A percentile compares a stretch with the other conserved stretches of the same genome.
Evolutionary conservation across 92 coral and sea anemone genomes (phyloP).

Genomic region (Porites evermanni): DNA sequence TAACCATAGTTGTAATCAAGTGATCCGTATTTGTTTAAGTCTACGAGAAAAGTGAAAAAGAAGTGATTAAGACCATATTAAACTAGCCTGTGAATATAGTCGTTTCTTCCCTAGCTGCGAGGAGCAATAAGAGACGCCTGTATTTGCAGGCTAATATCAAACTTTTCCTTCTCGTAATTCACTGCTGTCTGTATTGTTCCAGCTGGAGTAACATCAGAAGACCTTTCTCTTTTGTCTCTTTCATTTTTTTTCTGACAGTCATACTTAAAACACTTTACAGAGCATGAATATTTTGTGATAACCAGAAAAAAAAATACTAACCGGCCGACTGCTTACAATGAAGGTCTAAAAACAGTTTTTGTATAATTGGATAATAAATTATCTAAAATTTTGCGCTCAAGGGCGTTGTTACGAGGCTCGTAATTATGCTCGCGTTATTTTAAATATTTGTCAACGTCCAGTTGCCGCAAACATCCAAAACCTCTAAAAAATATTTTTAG

Average conservation of each 20-base stretch:
- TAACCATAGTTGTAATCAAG: too few species aligned
- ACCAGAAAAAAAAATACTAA: background rate
- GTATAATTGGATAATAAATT: too few species aligned
- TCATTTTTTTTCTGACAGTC: background rate
- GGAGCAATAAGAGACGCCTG: too few species aligned
- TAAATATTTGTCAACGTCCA: constrained; percentile 25
- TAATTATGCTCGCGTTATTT: background rate
- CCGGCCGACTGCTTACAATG: background rate
- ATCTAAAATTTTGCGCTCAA: background rate
- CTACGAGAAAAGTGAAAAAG: too few species aligned
- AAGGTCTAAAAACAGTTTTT: background rate
- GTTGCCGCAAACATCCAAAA: constrained; percentile 3
- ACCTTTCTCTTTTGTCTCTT: background rate
- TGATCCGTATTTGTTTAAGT: too few species aligned
- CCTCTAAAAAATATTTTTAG: background rate
- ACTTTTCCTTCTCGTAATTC: too few species aligned
- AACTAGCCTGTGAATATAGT: too few species aligned
- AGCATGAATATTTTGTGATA: background rate
- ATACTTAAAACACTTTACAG: background rate
- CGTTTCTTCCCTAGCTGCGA: too few species aligned
- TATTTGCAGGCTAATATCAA: too few species aligned
- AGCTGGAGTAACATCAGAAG: background rate
- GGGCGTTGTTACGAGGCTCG: background rate
- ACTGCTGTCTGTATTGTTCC: background rate
- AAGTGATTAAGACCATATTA: too few species aligned